A percentile compares a stretch with the other conserved stretches of the same genome.
phyloP scores from a whole-genome alignment of 2,113 vertebrate genomes.

The Empidonax alnorum region DNA sequence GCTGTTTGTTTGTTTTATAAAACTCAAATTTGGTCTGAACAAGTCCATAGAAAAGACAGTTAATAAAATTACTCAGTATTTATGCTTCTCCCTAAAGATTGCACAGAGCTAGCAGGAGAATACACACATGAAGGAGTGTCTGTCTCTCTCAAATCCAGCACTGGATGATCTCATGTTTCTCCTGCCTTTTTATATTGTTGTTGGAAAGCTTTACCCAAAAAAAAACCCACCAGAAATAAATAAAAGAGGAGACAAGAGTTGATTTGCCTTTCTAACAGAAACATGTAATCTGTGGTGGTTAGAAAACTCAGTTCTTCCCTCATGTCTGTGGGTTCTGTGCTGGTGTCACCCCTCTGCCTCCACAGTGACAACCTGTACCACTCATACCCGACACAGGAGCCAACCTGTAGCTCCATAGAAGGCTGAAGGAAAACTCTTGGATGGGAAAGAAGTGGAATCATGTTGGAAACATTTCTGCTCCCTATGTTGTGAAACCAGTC shows the following conservation, averaged over 20 bases:
- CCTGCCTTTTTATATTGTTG: not conserved
- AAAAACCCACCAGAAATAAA: not conserved
- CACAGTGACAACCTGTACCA: not conserved
- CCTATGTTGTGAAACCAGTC: fast-evolving
- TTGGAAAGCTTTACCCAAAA: not conserved
- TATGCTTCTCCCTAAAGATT: conserved; percentile 11
- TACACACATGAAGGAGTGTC: not conserved
- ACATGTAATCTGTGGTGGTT: not conserved
- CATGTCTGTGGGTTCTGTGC: not conserved
- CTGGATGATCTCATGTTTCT: conserved; percentile 33
- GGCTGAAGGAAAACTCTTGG: not conserved
- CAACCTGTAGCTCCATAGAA: not conserved
- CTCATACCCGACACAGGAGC: fast-evolving
- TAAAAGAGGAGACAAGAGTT: not conserved
- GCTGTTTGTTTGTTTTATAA: conserved; percentile 45
- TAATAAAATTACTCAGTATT: conserved; percentile 43
- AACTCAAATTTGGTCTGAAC: conserved; percentile 43
- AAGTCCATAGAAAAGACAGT: conserved; percentile 15
- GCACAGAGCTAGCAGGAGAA: not conserved
- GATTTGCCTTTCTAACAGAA: not conserved
- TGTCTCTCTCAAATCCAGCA: not conserved
- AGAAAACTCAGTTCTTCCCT: not conserved
- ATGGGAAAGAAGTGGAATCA: not conserved
- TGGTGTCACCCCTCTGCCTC: not conserved
- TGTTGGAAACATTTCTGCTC: not conserved